Evolutionary conservation across 2,113 vertebrate genomes (phyloP), one percentile per base, ranked within the genome.

Genomic region (Brachirus orientalis): DNA sequence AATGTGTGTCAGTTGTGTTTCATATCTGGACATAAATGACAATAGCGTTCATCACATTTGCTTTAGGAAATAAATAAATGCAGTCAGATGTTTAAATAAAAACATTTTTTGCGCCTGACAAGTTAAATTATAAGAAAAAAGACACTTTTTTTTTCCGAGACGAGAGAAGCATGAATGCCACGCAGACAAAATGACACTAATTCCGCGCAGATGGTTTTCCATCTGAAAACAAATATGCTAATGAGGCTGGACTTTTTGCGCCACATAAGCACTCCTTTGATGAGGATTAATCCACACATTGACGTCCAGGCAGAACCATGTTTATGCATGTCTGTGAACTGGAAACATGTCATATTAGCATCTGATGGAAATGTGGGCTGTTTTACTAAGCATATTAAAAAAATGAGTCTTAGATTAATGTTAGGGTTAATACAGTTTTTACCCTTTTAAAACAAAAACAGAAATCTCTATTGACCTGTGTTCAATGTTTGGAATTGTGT

Each of bases 261-360:
- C 40, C 10, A 14, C 40, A 5, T 43, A 43, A 43, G 40, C 63
- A 67, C 14, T 65, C 43, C 56, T 67, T 18, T 54, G 75, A 73
- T 72, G 77, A 73, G 12, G 22, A 70, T 38, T 22, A 57, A 65
- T 48, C 52, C 45, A 68, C 52, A 18, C 58, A 20, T 55, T 0
- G 8, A 38, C 6, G 22, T 62, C 55, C 43, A 8, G 37, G 47
- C 52, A 48, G 50, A 43, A 52, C 73, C 58, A 53, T 67, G 60
- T 77, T 77, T 85, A 67, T 83, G 48, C 63, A 76, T 61, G 55
- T 67, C 40, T 40, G 16, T 7, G 2, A 69, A 53, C 58, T 78
- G 70, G 73, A 74, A 67, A 50, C 1, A 0, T 35, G 76, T 78
- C 80, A 72, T 17, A 52, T 66, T 57, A 58, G 57, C 20, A 59